A percentile compares a stretch with the other conserved stretches of the same genome.
Conservation (phyloP, 2,888 invertebrate genomes). For the Tinea pellionella region DNA sequence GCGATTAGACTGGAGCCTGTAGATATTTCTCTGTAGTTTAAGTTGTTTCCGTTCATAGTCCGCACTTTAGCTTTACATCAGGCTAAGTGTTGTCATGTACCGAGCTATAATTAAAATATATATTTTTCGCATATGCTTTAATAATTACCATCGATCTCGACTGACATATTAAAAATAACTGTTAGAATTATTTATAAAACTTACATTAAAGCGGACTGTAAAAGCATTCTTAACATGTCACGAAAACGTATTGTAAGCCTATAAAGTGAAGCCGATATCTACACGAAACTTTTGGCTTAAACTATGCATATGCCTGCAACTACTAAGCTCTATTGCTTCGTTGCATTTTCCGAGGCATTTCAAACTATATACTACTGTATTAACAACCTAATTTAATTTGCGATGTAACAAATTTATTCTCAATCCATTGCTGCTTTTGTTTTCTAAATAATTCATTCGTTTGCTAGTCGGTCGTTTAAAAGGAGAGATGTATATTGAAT, state of each 20-base stretch:
- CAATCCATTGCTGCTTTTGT: not conserved
- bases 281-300: slow-evolving; percentile 25
- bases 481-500: not conserved
- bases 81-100: no score
- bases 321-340: slow-evolving; percentile 20
- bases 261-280: slow-evolving; percentile 5
- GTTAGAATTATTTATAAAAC: no score
- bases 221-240: not conserved
- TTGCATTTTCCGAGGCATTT: slow-evolving; percentile 9
- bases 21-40: no score
- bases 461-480: not conserved
- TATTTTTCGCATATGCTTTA: no score
- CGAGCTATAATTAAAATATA: no score
- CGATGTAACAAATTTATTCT: not conserved
- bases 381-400: not conserved
- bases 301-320: slow-evolving; percentile 23
- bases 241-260: not conserved
- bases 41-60: no score
- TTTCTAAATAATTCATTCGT: not conserved
- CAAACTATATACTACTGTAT: not conserved
- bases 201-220: no score
- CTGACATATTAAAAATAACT: no score
- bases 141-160: no score
- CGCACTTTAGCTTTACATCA: no score
- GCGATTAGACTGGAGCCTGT: no score